These are phyloP conservation scores for Metaphire vulgaris DNA, from an alignment of 1,140 invertebrate species.

Conservation along the genomic window DNA sequence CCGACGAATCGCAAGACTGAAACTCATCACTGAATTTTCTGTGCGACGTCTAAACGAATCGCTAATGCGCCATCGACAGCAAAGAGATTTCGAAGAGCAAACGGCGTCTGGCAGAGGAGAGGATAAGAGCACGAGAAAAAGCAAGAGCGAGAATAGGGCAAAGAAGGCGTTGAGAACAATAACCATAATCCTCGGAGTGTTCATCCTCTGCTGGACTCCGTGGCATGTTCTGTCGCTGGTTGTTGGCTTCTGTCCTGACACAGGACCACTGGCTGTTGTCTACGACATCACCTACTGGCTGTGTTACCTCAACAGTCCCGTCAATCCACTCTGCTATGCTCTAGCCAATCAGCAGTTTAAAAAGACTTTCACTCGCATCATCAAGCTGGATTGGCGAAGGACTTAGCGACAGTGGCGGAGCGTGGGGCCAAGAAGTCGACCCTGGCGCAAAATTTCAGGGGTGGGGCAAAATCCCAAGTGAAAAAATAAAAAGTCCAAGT, in stretches of 20 bases:
- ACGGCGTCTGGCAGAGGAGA: not conserved
- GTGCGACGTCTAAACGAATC: not conserved
- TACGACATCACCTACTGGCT: conserved; percentile 98
- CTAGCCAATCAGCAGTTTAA: conserved; percentile 99
- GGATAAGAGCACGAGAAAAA: conserved; percentile 1
- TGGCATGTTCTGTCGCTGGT: conserved; percentile 91
- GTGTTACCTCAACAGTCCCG: conserved; percentile 92
- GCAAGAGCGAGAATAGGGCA: conserved; percentile 78
- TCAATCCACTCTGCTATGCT: conserved; percentile 98
- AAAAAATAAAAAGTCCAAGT: too few species aligned
- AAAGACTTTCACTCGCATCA: conserved; percentile 71
- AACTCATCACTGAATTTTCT: too few species aligned
- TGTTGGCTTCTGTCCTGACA: conserved; percentile 74
- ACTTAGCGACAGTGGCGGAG: not conserved
- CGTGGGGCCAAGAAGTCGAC: too few species aligned
- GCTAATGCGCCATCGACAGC: not conserved
- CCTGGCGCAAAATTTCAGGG: too few species aligned
- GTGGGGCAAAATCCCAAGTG: too few species aligned
- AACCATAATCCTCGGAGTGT: conserved; percentile 95
- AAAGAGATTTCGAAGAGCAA: not conserved
- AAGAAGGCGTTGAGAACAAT: conserved; percentile 97
- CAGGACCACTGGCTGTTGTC: conserved; percentile 69
- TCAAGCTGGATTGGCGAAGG: conserved; percentile 44
- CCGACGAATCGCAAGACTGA: not conserved
- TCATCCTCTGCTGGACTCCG: conserved; percentile 98